Base-by-base conservation (phyloP, 1,140 invertebrate species). In the Drosophila kepulauana region DNA sequence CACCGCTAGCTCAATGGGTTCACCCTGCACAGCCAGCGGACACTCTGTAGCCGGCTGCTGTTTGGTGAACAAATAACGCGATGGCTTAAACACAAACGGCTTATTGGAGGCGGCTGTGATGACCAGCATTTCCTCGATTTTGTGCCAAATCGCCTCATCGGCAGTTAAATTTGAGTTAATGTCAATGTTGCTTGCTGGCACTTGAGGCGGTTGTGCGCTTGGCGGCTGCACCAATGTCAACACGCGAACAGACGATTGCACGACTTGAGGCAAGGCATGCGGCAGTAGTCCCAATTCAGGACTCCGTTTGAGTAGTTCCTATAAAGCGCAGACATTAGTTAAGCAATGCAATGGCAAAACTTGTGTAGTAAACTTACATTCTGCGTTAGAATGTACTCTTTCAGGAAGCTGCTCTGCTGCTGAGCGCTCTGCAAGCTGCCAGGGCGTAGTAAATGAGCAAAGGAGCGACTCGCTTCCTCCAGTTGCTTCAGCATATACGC, bases 341-440 rank as follows among this genome's bases (percentile, higher is more conserved):
- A 38, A 30, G 6, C 8, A 0, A 6, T 1, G 16, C n/a, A 38
- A 8, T 41, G 1, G 13, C n/a, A 16, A 30, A 30, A 20, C 15
- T 6, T 7, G n/a, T 11, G 8, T 11, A 25, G 6, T 1, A 5
- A 11, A 78, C 68, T 73, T n/a, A 92, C 91, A 64, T 92, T 93
- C 49, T 96, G 95, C 28, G 96, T 96, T 81, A 96, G 94, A 71
- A 99, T 94, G 93, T 97, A 99, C 93, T 99, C 98, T 81, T 97
- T 95, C 5, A 99, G 94, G 93, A 98, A 98, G 68, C 95, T 95
- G 54, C 95, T 94, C 93, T 99, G 98, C 86, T 98, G 98, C 62
- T 94, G 92, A 1, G 95, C 93, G 65, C 95, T 94, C 91, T 97
- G 97, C 71, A 95, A 95, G 82, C 96, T 97, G 16, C 95, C 94